A percentile compares a stretch with the other conserved stretches of the same genome.
Conservation (phyloP, 2,113 vertebrate species). For the Crotalus helleri region DNA sequence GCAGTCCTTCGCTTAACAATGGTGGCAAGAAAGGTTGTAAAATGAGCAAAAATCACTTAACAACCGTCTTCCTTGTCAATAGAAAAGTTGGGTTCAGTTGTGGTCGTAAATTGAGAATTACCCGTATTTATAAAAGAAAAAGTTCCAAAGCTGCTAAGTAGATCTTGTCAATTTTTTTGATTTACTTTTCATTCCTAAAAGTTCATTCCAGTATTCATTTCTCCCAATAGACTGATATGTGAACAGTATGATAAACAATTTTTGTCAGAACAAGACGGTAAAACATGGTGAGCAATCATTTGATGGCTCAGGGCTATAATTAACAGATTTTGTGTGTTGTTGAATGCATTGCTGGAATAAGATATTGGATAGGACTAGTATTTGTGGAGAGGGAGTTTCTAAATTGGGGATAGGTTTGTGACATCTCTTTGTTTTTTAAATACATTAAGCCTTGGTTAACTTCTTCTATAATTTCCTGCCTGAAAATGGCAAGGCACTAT, state of each 20-base stretch:
- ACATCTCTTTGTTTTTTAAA: background rate
- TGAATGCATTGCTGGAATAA: background rate
- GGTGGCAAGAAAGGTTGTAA: background rate
- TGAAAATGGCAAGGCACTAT: background rate
- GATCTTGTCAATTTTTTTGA: constrained; percentile 42
- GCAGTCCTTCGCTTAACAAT: background rate
- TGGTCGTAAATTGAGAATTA: background rate
- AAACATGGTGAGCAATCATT: background rate
- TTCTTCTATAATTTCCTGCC: background rate
- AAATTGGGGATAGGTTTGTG: background rate
- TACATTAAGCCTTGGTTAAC: background rate
- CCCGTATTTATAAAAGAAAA: constrained; percentile 40
- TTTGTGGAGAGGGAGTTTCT: background rate
- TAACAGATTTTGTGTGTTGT: background rate
- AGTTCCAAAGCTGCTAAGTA: constrained; percentile 37
- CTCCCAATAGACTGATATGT: background rate
- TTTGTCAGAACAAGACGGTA: background rate
- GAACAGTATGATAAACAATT: background rate
- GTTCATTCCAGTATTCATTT: background rate
- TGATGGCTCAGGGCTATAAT: background rate
- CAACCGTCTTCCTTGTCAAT: background rate
- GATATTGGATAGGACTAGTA: background rate
- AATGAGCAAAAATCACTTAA: background rate
- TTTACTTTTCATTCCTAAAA: constrained; percentile 54
- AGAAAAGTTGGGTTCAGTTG: background rate